Evolutionary conservation across 2,113 vertebrate genomes (phyloP).

Genomic region (Pygoscelis antarcticus): DNA sequence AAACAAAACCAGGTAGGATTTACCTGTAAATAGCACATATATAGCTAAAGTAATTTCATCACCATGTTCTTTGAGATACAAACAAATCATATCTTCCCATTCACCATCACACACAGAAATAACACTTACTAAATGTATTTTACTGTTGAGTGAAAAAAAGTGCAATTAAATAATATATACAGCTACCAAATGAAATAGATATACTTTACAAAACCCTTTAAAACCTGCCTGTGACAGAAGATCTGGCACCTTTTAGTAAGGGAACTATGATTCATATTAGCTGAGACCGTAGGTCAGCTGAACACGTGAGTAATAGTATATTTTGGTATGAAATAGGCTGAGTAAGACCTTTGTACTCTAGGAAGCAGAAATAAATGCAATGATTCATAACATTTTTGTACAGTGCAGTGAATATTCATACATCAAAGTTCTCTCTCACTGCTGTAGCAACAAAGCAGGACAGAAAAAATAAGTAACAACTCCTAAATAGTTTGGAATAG

Average conservation of each 20-base stretch:
- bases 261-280: neutral
- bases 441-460: neutral
- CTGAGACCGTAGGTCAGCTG: neutral
- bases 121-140: neutral
- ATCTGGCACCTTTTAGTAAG: neutral
- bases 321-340: neutral
- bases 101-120: neutral
- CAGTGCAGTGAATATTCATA: neutral
- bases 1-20: neutral
- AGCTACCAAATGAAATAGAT: neutral
- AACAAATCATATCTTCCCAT: neutral
- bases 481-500: neutral
- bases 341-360: neutral
- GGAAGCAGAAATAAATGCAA: neutral
- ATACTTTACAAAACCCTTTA: neutral
- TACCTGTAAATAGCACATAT: neutral
- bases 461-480: neutral
- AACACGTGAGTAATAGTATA: neutral
- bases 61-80: neutral
- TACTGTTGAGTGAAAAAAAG: neutral
- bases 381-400: neutral
- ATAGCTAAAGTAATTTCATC: neutral
- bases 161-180: neutral
- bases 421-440: neutral
- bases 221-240: neutral